These are phyloP conservation scores for Numida meleagris DNA, from an alignment of 2,113 vertebrate species.

Conservation along the genomic window DNA sequence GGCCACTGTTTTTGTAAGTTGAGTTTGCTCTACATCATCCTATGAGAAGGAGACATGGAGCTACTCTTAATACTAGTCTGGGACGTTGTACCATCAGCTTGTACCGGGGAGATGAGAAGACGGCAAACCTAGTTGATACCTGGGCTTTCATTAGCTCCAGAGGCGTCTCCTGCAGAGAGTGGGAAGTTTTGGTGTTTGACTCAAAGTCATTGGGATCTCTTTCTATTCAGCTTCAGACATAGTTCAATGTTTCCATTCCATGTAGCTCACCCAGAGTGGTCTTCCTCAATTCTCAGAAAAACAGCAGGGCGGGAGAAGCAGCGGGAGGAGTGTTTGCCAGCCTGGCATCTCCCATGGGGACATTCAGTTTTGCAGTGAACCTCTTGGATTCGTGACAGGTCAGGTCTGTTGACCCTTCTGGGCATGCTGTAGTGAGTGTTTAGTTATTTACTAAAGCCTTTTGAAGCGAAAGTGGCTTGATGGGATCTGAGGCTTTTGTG, in stretches of 20 bases:
- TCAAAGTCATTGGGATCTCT: accelerated
- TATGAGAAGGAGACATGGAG: neutral
- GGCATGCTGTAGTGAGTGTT: constrained; percentile 33
- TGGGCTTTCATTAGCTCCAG: neutral
- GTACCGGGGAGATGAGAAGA: neutral
- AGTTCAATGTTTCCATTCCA: accelerated
- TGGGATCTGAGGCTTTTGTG: constrained; percentile 61
- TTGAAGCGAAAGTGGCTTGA: constrained; percentile 59
- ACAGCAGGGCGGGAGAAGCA: neutral
- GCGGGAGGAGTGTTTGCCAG: neutral
- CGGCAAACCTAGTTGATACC: neutral
- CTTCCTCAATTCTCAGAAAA: neutral
- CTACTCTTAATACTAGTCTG: neutral
- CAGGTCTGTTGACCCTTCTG: constrained; percentile 53
- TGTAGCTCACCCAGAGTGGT: neutral
- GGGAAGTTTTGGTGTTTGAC: neutral
- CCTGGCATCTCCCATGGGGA: neutral
- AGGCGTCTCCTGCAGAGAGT: neutral
- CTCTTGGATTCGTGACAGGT: constrained; percentile 36
- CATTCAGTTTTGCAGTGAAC: neutral
- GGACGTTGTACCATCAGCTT: neutral
- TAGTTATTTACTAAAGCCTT: constrained; percentile 67
- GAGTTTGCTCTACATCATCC: neutral
- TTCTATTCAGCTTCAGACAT: neutral
- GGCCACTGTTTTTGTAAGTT: neutral